phyloP scores from a whole-genome alignment of 2,888 invertebrate genomes.

The Lasioglossum calceatum region DNA sequence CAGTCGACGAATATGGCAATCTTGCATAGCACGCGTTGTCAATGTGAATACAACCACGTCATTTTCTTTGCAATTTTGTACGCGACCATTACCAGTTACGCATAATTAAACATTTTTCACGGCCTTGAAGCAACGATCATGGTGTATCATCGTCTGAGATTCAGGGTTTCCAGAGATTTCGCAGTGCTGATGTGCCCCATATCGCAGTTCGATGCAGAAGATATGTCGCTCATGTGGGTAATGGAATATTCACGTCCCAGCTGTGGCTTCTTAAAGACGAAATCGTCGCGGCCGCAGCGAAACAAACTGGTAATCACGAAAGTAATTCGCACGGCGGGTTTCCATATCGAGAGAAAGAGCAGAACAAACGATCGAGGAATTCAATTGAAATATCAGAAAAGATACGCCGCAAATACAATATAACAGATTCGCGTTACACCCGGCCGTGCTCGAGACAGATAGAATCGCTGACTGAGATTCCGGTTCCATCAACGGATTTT shows the following conservation, averaged over 20 bases:
- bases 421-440: background rate
- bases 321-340: constrained; percentile 2
- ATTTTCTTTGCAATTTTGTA: background rate
- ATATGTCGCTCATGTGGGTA: background rate
- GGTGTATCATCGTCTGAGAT: background rate
- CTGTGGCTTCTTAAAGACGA: constrained; percentile 1
- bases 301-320: background rate
- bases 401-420: background rate
- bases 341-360: background rate
- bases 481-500: background rate
- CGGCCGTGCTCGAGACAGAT: background rate
- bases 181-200: no score
- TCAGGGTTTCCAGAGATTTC: background rate
- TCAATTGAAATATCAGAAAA: background rate
- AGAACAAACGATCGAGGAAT: background rate
- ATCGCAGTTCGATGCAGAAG: background rate
- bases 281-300: background rate
- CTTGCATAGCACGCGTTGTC: background rate
- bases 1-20: no score
- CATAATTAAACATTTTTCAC: background rate
- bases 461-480: background rate
- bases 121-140: background rate
- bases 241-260: constrained; percentile 1
- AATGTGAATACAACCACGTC: background rate
- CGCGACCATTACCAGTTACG: background rate